These are phyloP conservation scores for Ophioderma brevispina DNA, from an alignment of 35 echinoderm and acorn worm genomes.

Conservation along the genomic window DNA sequence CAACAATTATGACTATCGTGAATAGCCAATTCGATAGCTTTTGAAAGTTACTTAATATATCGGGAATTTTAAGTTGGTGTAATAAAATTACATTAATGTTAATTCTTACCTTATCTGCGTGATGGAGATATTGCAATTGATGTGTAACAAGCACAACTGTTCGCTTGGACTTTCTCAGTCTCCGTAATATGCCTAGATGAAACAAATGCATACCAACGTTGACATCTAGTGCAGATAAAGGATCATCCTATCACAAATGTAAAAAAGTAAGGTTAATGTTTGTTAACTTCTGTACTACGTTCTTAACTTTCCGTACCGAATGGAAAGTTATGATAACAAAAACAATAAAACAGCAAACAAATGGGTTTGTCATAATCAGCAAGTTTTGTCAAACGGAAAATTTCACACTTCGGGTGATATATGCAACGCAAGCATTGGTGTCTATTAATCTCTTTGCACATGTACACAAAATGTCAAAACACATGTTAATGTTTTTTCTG, in stretches of 20 bases:
- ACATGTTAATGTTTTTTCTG: too few relatives aligned
- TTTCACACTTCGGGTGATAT: too few relatives aligned
- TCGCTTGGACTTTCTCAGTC: neutral
- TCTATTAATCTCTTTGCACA: too few relatives aligned
- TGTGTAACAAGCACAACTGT: conserved; percentile 72
- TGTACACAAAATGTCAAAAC: too few relatives aligned
- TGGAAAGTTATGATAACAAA: too few relatives aligned
- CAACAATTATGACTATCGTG: neutral
- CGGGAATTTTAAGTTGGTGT: neutral
- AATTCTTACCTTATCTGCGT: conserved; percentile 39
- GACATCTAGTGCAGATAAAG: conserved; percentile 77
- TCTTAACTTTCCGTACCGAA: too few relatives aligned
- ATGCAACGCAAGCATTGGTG: too few relatives aligned
- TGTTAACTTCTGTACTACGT: too few relatives aligned
- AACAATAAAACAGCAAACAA: too few relatives aligned
- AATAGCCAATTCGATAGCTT: neutral
- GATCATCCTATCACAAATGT: conserved; percentile 52
- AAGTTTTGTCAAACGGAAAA: too few relatives aligned
- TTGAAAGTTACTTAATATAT: neutral
- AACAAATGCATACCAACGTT: conserved; percentile 74
- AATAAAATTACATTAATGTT: neutral
- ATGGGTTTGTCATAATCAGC: too few relatives aligned
- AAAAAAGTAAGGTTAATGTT: too few relatives aligned
- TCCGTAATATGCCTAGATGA: conserved; percentile 44
- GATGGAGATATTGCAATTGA: conserved; percentile 64